Base-by-base conservation (phyloP, 2,113 vertebrate species). In the Cyphomyrus discorhynchus region DNA sequence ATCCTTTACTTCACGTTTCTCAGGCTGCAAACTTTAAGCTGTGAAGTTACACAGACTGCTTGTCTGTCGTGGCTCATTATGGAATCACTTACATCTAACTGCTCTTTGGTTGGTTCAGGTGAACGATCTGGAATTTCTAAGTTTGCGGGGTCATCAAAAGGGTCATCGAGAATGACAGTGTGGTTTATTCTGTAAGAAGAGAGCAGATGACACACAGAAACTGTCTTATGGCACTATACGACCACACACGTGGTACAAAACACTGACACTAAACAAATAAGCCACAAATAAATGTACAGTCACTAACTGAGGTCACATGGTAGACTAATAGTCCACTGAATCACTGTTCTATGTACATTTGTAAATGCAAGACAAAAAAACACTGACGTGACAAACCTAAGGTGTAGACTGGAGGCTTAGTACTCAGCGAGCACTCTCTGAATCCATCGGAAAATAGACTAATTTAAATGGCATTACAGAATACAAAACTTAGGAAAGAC, bases 101-200 rank as follows among this genome's bases (percentile, higher is more conserved):
- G 98, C 15, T 98, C 97, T 92, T 95, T 98, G 10, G 97, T 99
- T 58, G 98, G 98, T 89, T 99, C 98, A 58, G 98, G 98, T 2
- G 98, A 99, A 45, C 95, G 94, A 93, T 99, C 98, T 3, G 98
- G 98, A 91, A 99, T 93, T 17, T 94, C 94, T 85, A 99, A 94
- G 90, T 96, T 96, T 70, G 96, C 93, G 3, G 98, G 98, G 87
- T 99, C 98, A 92, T 99, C 98, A 92, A 98, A 99, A 0, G 98
- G 98, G 92, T 99, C 98, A 49, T 99, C 98, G 92, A 99, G 95
- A 94, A 99, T 97, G 53, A 99, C 98, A 0, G 98, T 98, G 92
- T 99, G 98, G 93, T 98, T 99, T 95, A 99, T 98, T 94, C 98
- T 99, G 92, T 13, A 91, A 53, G 13, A 46, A 35, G 46, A 92